Percentiles rank a stretch among this genome's conserved stretches.
Conservation (phyloP, 2,888 invertebrate genomes). For the Tyria jacobaeae region DNA sequence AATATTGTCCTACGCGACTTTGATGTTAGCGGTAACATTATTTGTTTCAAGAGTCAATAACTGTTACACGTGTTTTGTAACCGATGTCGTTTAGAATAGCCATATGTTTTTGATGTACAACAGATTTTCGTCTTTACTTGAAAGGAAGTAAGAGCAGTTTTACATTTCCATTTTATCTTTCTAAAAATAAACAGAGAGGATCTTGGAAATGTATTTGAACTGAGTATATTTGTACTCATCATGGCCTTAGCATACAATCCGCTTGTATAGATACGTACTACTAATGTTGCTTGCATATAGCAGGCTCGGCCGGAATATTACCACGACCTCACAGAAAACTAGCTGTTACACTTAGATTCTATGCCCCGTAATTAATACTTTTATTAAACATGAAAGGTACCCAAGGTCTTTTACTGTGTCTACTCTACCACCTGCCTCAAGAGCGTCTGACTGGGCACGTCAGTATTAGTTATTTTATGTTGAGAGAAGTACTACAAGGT, state of each 20-base stretch:
- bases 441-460: too few relatives aligned
- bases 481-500: too few relatives aligned
- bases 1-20: constrained; percentile 37
- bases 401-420: too few relatives aligned
- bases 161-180: not conserved
- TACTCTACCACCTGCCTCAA: too few relatives aligned
- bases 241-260: not conserved
- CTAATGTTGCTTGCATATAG: not conserved
- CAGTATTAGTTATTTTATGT: too few relatives aligned
- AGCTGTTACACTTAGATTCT: too few relatives aligned
- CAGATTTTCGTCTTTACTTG: constrained; percentile 1
- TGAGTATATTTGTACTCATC: not conserved
- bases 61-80: constrained; percentile 26
- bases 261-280: not conserved
- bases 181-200: not conserved
- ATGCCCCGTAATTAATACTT: too few relatives aligned
- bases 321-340: too few relatives aligned
- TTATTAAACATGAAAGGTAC: too few relatives aligned
- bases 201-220: not conserved
- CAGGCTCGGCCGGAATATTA: too few relatives aligned
- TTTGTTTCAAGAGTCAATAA: constrained; percentile 27
- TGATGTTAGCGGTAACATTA: constrained; percentile 29
- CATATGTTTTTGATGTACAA: not conserved
- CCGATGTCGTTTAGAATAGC: constrained; percentile 1
- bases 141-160: not conserved